Conservation (phyloP, 2,113 vertebrate species). For the Labrus mixtus region DNA sequence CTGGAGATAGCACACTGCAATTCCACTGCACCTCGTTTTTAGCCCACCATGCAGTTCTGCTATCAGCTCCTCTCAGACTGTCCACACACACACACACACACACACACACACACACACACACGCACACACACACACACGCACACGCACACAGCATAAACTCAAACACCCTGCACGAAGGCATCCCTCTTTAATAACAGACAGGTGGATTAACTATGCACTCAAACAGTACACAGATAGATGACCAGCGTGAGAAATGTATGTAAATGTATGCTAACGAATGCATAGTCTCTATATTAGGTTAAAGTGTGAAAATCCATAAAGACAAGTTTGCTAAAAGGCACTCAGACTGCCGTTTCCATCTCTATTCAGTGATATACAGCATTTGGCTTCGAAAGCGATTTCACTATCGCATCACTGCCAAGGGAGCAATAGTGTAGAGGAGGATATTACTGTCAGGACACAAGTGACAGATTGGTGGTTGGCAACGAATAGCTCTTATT, state of each 20-base stretch:
- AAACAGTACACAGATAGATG: slow-evolving; percentile 70
- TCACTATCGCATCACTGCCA: slow-evolving; percentile 69
- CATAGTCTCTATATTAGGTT: slow-evolving; percentile 65
- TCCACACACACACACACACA: slow-evolving; percentile 56
- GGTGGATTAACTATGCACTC: slow-evolving; percentile 74
- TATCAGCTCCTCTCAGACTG: slow-evolving; percentile 74
- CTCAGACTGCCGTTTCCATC: slow-evolving; percentile 55
- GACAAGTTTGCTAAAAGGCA: slow-evolving; percentile 62
- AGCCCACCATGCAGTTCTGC: slow-evolving; percentile 81
- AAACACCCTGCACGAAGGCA: slow-evolving; percentile 51
- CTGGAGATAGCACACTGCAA: slow-evolving; percentile 79
- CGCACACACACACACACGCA: slow-evolving; percentile 5
- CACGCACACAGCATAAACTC: slow-evolving; percentile 44
- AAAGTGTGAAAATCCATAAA: slow-evolving; percentile 68
- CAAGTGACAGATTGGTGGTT: slow-evolving; percentile 66
- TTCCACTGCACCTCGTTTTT: slow-evolving; percentile 81
- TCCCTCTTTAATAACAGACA: slow-evolving; percentile 72
- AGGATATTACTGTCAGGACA: slow-evolving; percentile 76
- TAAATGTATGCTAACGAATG: slow-evolving; percentile 77
- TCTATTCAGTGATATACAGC: slow-evolving; percentile 70
- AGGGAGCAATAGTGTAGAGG: slow-evolving; percentile 71
- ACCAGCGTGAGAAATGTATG: slow-evolving; percentile 61
- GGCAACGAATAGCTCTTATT: slow-evolving; percentile 47
- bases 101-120: slow-evolving; percentile 20
- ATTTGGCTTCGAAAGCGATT: slow-evolving; percentile 60